Evolutionary conservation across 2,888 invertebrate genomes (phyloP), one percentile per base, ranked within the genome.

Genomic region (Gerris lacustris): DNA sequence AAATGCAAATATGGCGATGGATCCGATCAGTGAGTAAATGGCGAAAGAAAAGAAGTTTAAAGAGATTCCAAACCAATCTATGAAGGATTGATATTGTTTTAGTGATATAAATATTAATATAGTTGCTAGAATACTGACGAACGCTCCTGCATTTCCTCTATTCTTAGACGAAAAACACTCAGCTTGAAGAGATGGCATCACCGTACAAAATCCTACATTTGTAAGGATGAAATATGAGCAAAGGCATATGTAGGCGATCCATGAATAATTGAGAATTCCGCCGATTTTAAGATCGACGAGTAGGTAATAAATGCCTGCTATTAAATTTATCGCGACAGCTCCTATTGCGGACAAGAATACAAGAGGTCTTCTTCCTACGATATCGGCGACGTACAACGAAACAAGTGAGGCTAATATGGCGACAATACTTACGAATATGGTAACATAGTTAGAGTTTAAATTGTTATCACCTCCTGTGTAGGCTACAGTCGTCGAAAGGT

Each of bases 91-190:
- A 66, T 74, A 76, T n/a, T 70, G 69, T 55, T 76, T 76, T 6
- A 76, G 68, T 44, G 71, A 71, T 15, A 75, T n/a, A 55, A 75
- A 75, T 45, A 74, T 73, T 5, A 72, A 69, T 17, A 75, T 55
- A 9, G 73, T 73, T 44, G 69, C 74, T 5, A 71, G 70, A 69
- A 74, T 71, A 69, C 73, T 73, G 5, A 73, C 73, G n/a, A 75
- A 71, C 6, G 74, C 75, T 67, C 72, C 73, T 55, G 72, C 76
- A 9, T 74, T 55, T 6, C 75, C 75, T 6, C 76, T 73, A 15
- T 75, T 75, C 70, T 73, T 73, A 5, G 74, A 73, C 2, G 75
- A 74, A 70, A 76, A 76, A 66, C 73, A 71, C 63, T 76, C 76
- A 9, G 74, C 73, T 71, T 76, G 76, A 44, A 76, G 67, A 6